Percentiles rank a stretch among this genome's conserved stretches.
Conservation (phyloP, 2,888 invertebrate genomes). For the Gisinianus flammeolus region DNA sequence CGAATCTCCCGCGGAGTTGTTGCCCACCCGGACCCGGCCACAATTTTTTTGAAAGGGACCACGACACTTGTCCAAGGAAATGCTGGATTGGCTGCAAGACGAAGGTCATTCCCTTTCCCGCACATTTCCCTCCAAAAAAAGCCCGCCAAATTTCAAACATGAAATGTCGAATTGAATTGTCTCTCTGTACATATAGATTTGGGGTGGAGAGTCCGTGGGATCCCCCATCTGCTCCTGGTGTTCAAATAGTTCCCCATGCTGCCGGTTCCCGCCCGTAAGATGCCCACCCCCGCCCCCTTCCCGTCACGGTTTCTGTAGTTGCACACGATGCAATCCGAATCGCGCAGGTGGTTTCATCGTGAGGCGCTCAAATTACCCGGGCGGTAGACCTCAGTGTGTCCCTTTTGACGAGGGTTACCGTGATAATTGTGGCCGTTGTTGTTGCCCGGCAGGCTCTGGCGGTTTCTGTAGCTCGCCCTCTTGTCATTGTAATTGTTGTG, state of each 20-base stretch:
- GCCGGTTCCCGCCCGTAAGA: conserved; percentile 19
- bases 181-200: conserved; percentile 18
- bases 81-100: conserved; percentile 24
- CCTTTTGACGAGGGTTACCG: conserved; percentile 1
- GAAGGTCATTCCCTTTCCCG: neutral
- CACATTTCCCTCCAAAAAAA: too few relatives aligned
- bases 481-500: neutral
- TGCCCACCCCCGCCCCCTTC: conserved; percentile 31
- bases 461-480: neutral
- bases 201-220: neutral
- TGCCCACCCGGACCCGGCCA: neutral
- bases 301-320: neutral
- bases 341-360: conserved; percentile 35
- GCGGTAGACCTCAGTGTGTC: conserved; percentile 10
- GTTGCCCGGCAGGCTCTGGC: conserved; percentile 1
- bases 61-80: conserved; percentile 18
- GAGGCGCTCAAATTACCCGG: conserved; percentile 22
- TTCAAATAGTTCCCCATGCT: neutral
- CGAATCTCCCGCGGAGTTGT: neutral
- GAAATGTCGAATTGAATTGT: neutral
- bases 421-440: neutral
- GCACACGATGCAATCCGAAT: conserved; percentile 25
- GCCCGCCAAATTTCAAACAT: neutral
- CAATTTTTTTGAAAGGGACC: conserved; percentile 11
- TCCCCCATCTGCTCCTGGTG: neutral